These are phyloP conservation scores for Cottoperca gobio DNA, from an alignment of 2,797 vertebrate genomes.

Conservation along the genomic window DNA sequence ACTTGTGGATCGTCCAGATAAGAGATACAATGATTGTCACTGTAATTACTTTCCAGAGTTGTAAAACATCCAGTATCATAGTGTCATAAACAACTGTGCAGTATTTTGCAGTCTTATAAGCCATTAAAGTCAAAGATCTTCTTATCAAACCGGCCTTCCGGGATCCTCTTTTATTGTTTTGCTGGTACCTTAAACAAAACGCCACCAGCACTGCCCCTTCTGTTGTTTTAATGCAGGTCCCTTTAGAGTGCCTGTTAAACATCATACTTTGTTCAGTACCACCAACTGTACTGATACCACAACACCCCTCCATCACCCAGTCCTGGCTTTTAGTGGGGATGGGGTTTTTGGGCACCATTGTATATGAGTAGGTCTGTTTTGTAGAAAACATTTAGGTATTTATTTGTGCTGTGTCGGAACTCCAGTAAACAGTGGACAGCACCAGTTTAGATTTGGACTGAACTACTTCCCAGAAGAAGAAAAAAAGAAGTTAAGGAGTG, in stretches of 20 bases:
- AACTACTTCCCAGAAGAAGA: conserved; percentile 66
- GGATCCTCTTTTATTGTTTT: not conserved
- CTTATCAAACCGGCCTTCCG: not conserved
- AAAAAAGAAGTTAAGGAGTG: conserved; percentile 18
- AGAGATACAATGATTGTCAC: not conserved
- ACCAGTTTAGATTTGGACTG: conserved; percentile 76
- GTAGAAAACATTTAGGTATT: conserved; percentile 78
- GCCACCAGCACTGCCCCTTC: not conserved
- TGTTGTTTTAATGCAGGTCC: not conserved
- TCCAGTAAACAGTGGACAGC: conserved; percentile 78
- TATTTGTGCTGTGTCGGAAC: conserved; percentile 76
- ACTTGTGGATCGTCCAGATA: no score
- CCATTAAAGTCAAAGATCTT: not conserved
- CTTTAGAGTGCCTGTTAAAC: not conserved
- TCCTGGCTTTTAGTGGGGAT: conserved; percentile 3
- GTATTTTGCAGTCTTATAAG: not conserved
- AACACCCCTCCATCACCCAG: not conserved
- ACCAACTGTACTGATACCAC: not conserved
- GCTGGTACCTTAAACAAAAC: not conserved
- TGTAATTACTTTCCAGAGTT: not conserved
- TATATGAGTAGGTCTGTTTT: conserved; percentile 61
- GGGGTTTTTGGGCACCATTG: conserved; percentile 37
- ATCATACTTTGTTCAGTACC: not conserved
- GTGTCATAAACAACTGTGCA: not conserved
- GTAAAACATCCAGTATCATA: not conserved